Conservation (phyloP, 2,113 vertebrate species). For the Thamnaconus septentrionalis region DNA sequence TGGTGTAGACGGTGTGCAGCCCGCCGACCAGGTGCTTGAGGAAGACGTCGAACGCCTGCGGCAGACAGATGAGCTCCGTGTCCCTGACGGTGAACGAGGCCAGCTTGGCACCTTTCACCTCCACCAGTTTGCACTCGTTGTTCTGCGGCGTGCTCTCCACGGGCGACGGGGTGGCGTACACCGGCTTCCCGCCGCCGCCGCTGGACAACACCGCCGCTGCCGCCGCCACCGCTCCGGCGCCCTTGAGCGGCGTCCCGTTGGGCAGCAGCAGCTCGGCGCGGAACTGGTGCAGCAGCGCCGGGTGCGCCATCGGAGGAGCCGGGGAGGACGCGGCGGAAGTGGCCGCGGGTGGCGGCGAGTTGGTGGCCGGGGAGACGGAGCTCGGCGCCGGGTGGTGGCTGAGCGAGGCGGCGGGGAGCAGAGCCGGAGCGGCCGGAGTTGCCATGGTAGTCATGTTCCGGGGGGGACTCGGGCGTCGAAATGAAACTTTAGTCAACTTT, state of each 20-base stretch:
- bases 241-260: constrained; percentile 63
- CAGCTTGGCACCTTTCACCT: constrained; percentile 93
- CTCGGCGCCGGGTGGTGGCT: constrained; percentile 83
- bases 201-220: constrained; percentile 44
- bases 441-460: constrained; percentile 81
- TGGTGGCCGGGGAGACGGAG: constrained; percentile 83
- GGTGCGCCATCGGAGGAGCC: constrained; percentile 69
- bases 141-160: constrained; percentile 98
- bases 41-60: constrained; percentile 96
- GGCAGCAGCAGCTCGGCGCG: constrained; percentile 80
- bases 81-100: constrained; percentile 95
- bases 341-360: constrained; percentile 77
- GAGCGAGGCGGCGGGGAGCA: constrained; percentile 87
- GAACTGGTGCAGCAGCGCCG: constrained; percentile 81
- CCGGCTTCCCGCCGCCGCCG: constrained; percentile 83
- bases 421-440: constrained; percentile 81
- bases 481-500: too few species aligned
- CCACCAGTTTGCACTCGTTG: constrained; percentile 98
- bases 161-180: constrained; percentile 95
- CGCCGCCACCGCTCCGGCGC: constrained; percentile 63
- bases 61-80: constrained; percentile 94
- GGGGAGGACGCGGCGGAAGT: constrained; percentile 68
- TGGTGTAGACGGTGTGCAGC: constrained; percentile 96
- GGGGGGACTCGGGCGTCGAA: too few species aligned
- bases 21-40: constrained; percentile 96